Evolutionary conservation across 2,797 vertebrate species (phyloP), one percentile per base, ranked within the genome.

Genomic region (Gadopsis marmoratus): DNA sequence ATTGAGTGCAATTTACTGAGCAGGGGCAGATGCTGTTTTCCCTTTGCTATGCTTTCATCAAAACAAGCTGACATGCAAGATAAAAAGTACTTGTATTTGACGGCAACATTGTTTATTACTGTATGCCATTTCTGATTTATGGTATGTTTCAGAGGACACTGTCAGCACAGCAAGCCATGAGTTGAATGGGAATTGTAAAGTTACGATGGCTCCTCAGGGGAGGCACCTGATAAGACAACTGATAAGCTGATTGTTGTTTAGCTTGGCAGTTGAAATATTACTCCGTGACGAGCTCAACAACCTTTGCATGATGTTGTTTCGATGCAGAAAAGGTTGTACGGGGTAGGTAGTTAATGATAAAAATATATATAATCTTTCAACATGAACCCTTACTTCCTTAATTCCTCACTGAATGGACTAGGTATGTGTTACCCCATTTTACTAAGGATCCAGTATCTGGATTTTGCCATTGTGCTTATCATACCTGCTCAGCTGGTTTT

Each of bases 401-500:
- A 80, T 76, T 86, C 76, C 63, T 69, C 71, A 48, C 43, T 79
- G 79, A 83, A 72, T 50, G 76, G 86, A 79, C 70, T 16, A 14
- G 14, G 73, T 76, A 33, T 68, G 78, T 76, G 63, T 85, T 59
- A 61, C 61, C 62, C 81, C 45, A 29, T 83, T 75, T 64, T 60
- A 83, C 74, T 85, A 67, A 79, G 55, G 75, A 91, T 79, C 83
- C 85, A 79, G 69, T 64, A 76, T 88, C 77, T 81, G 86, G 86
- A 81, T 85, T 83, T 78, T 83, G 81, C 82, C 86, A 85, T 84
- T 76, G 66, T 79, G 76, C 74, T 87, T 59, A 56, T 83, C 77
- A 79, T 68, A 85, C 85, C 81, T 84, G 76, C 78, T 84, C 84
- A 82, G 88, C 76, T 92, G 83, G 83, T 88, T 91, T 83, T 82